Conservation (phyloP, 2,888 invertebrate species). For the Sinotaia quadrata region DNA sequence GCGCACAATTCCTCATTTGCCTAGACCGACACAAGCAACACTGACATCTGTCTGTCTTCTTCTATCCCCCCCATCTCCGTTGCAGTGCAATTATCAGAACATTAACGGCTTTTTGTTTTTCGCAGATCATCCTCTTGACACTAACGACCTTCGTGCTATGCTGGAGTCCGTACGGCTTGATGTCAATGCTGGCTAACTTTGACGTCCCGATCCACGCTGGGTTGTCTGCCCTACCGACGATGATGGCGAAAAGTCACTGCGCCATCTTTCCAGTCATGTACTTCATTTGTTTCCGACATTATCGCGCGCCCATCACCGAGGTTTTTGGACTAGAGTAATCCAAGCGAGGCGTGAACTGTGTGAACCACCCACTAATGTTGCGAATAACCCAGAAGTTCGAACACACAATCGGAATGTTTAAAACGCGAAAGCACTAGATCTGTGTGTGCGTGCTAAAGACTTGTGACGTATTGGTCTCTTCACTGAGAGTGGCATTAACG, state of each 20-base stretch:
- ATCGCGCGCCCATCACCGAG: slow-evolving; percentile 9
- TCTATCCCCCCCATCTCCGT: too few species aligned
- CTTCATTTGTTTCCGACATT: slow-evolving; percentile 28
- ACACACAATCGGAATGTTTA: too few species aligned
- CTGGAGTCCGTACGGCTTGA: slow-evolving; percentile 30
- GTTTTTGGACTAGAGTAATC: slow-evolving; percentile 10
- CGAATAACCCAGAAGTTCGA: too few species aligned
- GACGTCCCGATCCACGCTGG: slow-evolving; percentile 7
- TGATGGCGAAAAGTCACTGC: slow-evolving; percentile 40
- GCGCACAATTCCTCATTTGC: neutral
- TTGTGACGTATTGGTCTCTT: too few species aligned
- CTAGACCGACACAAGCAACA: neutral
- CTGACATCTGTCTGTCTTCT: neutral
- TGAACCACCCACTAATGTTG: too few species aligned
- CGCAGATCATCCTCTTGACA: slow-evolving; percentile 27
- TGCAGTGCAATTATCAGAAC: too few species aligned
- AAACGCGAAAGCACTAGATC: too few species aligned
- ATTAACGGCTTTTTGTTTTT: too few species aligned
- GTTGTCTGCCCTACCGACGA: slow-evolving; percentile 33
- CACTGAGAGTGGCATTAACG: too few species aligned
- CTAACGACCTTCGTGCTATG: slow-evolving; percentile 22
- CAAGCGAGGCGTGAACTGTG: too few species aligned
- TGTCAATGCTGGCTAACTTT: slow-evolving; percentile 28
- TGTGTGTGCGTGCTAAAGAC: too few species aligned
- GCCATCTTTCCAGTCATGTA: slow-evolving; percentile 35